Evolutionary conservation across 2,113 vertebrate genomes (phyloP).

Genomic region (Sialia sialis): DNA sequence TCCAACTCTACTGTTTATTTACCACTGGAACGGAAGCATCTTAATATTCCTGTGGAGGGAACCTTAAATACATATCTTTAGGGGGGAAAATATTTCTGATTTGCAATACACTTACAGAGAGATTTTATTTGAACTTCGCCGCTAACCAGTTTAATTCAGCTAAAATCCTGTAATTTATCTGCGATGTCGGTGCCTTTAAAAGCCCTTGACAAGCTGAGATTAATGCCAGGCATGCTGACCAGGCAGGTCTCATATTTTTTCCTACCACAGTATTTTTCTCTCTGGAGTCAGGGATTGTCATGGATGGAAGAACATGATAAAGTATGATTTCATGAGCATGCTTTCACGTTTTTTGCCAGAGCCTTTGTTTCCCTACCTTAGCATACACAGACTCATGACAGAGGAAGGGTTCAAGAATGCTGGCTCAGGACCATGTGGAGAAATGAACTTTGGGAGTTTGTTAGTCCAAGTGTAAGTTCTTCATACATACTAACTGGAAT

Average conservation of each 20-base stretch:
- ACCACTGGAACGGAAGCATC: neutral
- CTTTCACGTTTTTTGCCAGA: neutral
- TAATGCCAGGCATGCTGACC: neutral
- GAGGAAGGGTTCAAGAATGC: neutral
- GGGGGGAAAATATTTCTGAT: neutral
- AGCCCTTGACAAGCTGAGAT: neutral
- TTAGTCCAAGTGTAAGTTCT: neutral
- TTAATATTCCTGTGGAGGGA: neutral
- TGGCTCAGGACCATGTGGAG: neutral
- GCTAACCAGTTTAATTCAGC: neutral
- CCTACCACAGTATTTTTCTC: neutral
- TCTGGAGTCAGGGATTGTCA: neutral
- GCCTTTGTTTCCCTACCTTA: neutral
- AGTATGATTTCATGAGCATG: neutral
- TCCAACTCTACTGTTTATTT: neutral
- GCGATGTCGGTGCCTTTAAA: neutral
- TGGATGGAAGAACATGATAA: neutral
- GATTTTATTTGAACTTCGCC: neutral
- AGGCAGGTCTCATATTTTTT: neutral
- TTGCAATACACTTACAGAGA: neutral
- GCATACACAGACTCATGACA: neutral
- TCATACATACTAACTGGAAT: neutral
- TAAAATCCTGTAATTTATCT: neutral
- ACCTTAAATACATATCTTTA: neutral
- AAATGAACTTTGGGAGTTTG: neutral